Percentiles rank a stretch among this genome's conserved stretches.
Evolutionary conservation across 2,113 vertebrate species (phyloP).

Genomic region (Ciconia stormi): DNA sequence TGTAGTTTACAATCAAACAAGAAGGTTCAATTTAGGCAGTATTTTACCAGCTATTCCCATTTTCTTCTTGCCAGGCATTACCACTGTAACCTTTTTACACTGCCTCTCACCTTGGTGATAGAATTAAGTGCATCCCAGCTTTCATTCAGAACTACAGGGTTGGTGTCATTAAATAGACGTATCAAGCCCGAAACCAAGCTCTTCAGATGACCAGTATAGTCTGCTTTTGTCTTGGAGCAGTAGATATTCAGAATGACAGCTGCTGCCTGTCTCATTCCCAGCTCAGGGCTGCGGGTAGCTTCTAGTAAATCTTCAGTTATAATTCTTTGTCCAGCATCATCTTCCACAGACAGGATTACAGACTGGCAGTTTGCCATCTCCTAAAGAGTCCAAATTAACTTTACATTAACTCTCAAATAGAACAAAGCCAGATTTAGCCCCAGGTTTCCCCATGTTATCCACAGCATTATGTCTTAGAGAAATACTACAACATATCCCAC

Average conservation of each 20-base stretch:
- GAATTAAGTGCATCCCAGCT: constrained; percentile 97
- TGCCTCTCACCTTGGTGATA: constrained; percentile 88
- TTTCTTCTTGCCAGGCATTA: background rate
- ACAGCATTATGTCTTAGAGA: background rate
- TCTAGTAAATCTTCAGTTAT: constrained; percentile 96
- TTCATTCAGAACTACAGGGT: constrained; percentile 87
- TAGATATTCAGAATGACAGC: constrained; percentile 92
- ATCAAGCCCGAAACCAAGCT: constrained; percentile 91
- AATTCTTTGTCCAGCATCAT: constrained; percentile 92
- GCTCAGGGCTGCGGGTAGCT: constrained; percentile 85
- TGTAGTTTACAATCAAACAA: background rate
- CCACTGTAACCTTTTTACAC: background rate
- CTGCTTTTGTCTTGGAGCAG: constrained; percentile 90
- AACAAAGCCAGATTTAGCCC: background rate
- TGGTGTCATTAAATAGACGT: constrained; percentile 91
- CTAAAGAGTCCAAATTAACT: constrained; percentile 65
- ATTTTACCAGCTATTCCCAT: background rate
- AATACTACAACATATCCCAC: background rate
- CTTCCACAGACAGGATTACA: constrained; percentile 94
- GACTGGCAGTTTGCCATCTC: constrained; percentile 93
- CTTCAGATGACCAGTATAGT: constrained; percentile 88
- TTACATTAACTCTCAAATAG: background rate
- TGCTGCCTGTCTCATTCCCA: constrained; percentile 89
- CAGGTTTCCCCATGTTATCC: background rate
- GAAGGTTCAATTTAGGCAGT: background rate